Evolutionary conservation across 2,797 vertebrate genomes (phyloP), one percentile per base, ranked within the genome.

Genomic region (Poeciliopsis infans): DNA sequence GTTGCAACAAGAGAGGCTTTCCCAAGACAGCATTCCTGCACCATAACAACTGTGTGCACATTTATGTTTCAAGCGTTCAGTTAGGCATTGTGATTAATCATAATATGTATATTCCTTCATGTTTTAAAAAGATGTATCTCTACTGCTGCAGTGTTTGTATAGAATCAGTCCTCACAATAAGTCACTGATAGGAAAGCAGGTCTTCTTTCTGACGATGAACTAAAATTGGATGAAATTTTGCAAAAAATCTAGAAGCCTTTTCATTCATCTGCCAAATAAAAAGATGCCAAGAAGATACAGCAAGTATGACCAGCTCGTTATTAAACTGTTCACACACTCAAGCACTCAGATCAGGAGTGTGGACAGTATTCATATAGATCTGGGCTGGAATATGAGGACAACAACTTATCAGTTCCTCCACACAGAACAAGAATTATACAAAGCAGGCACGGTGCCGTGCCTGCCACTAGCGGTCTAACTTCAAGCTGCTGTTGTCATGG

Each of bases 401-500:
- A 36, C 31, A 69, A 43, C 36, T 43, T 69, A 69, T 69, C 66
- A 15, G 39, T 69, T 20, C 61, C 61, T 39, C 61, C 61, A 66
- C 33, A 66, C 33, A 66, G 61, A 66, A 59, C 1, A 72, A 66
- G 76, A 11, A 77, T 36, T 73, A 10, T 13, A 77, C 28, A 80
- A 77, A 82, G 80, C 76, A 83, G 55, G 72, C 69, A 82, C 75
- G 72, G 76, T 23, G 72, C 74, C 73, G 23, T 2, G 59, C 78
- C 75, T 73, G 78, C 88, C 88, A 89, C 82, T 59, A 82, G 76
- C 69, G 1, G 75, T 86, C 74, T 57, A 73, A 84, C 89, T 91
- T 81, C 79, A 86, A 77, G 66, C 84, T 88, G 87, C 82, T 86
- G 92, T 93, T 90, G 90, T 89, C 91, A 93, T 93, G 91, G 92